Evolutionary conservation across 2,888 invertebrate genomes (phyloP).

Genomic region (Eupithecia insigniata): DNA sequence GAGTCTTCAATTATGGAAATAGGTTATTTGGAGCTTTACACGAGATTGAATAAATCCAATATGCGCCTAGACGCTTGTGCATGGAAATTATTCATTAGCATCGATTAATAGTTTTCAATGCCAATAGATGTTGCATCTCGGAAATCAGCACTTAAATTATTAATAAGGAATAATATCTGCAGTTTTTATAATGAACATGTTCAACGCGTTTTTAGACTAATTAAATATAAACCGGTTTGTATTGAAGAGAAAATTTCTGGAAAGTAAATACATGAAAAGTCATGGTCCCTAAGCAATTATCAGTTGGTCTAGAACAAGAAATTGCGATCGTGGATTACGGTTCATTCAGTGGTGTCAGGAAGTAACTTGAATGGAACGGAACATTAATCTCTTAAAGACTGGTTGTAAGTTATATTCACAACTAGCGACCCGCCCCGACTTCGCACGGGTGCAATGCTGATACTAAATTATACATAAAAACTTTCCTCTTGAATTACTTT

Average conservation of each 20-base stretch:
- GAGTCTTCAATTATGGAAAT: slow-evolving; percentile 2
- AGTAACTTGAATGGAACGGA: neutral
- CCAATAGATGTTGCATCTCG: slow-evolving; percentile 26
- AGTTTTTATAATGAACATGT: neutral
- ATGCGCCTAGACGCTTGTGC: neutral
- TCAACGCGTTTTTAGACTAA: neutral
- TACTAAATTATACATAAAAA: too few species aligned
- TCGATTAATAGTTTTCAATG: slow-evolving; percentile 26
- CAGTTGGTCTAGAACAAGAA: neutral
- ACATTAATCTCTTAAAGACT: neutral
- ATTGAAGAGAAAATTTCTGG: slow-evolving; percentile 18
- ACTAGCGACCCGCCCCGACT: too few species aligned
- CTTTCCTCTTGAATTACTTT: too few species aligned
- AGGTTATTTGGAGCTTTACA: neutral
- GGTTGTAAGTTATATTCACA: too few species aligned
- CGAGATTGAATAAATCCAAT: neutral
- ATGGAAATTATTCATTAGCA: neutral
- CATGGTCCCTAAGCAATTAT: neutral
- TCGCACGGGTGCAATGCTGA: too few species aligned
- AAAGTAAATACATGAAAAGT: slow-evolving; percentile 25
- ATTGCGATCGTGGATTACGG: neutral
- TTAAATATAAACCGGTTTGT: slow-evolving; percentile 21
- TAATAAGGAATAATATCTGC: neutral
- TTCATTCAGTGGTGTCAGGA: slow-evolving; percentile 8
- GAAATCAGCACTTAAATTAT: slow-evolving; percentile 22